These are phyloP conservation scores for Selene dorsalis DNA, from an alignment of 2,797 vertebrate species.

Conservation along the genomic window DNA sequence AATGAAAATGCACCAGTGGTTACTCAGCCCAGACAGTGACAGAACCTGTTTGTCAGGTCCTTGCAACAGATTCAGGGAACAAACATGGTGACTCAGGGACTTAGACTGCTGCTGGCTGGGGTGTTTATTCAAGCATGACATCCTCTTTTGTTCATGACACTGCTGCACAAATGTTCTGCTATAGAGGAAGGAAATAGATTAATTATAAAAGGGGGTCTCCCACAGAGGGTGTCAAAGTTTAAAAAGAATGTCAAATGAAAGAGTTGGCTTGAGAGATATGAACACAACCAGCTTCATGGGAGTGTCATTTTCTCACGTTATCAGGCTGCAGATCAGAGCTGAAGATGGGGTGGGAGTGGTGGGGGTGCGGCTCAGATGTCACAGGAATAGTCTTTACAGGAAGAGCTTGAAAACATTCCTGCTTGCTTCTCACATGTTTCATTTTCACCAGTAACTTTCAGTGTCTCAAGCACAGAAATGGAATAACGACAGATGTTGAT, in stretches of 20 bases:
- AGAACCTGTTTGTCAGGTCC: constrained; percentile 71
- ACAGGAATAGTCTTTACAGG: constrained; percentile 16
- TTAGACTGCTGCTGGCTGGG: neutral
- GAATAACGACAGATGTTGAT: neutral
- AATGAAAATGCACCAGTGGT: constrained; percentile 21
- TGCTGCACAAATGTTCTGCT: neutral
- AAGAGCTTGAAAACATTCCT: neutral
- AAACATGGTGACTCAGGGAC: constrained; percentile 40
- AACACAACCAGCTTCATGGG: neutral
- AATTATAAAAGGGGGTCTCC: neutral
- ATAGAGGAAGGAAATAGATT: neutral
- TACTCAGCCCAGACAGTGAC: constrained; percentile 19
- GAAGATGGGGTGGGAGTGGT: too few relatives aligned
- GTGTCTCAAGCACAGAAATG: neutral
- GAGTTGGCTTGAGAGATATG: neutral
- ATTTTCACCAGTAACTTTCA: neutral
- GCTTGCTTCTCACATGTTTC: neutral
- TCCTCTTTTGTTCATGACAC: constrained; percentile 3
- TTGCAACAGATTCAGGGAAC: constrained; percentile 13
- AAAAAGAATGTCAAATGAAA: neutral
- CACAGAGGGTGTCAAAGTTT: neutral
- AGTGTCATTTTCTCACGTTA: neutral
- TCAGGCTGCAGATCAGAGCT: constrained; percentile 6
- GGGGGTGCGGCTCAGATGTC: neutral
- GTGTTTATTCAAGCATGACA: neutral